Evolutionary conservation across 2,113 vertebrate species (phyloP).

Genomic region (Sphaerodactylus townsendi): DNA sequence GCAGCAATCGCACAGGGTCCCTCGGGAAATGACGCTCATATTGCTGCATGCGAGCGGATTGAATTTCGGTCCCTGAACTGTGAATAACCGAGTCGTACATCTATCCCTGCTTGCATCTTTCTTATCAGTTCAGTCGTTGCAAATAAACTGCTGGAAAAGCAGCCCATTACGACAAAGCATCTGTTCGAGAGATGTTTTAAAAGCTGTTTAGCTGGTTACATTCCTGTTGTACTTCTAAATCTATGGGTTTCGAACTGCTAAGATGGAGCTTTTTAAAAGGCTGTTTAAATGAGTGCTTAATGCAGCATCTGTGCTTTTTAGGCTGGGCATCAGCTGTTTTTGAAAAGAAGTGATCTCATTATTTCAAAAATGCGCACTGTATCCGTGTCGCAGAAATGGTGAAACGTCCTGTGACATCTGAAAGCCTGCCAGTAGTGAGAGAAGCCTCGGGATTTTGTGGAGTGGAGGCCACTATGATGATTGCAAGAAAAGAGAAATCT

Average conservation of each 20-base stretch:
- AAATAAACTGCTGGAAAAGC: conserved; percentile 43
- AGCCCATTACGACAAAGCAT: background rate
- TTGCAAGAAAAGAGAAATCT: no score
- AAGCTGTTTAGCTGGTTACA: background rate
- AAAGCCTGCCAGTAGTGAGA: background rate
- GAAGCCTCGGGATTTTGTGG: no score
- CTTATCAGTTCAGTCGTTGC: conserved; percentile 6
- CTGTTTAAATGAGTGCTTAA: background rate
- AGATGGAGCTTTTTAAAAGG: background rate
- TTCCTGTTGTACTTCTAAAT: background rate
- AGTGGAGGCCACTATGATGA: no score
- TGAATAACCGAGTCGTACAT: conserved; percentile 10
- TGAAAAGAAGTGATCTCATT: background rate
- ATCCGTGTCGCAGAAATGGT: background rate
- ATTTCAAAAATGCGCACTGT: background rate
- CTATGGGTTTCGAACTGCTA: background rate
- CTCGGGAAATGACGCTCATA: conserved; percentile 21
- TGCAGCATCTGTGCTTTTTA: background rate
- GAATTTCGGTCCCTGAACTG: background rate
- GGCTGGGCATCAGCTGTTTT: background rate
- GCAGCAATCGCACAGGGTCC: rapidly evolving
- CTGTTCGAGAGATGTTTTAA: background rate
- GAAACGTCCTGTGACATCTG: background rate
- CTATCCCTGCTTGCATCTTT: conserved; percentile 24
- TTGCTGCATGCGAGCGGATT: background rate